Evolutionary conservation across 2,113 vertebrate species (phyloP), one percentile per base, ranked within the genome.

Genomic region (Bucco capensis): DNA sequence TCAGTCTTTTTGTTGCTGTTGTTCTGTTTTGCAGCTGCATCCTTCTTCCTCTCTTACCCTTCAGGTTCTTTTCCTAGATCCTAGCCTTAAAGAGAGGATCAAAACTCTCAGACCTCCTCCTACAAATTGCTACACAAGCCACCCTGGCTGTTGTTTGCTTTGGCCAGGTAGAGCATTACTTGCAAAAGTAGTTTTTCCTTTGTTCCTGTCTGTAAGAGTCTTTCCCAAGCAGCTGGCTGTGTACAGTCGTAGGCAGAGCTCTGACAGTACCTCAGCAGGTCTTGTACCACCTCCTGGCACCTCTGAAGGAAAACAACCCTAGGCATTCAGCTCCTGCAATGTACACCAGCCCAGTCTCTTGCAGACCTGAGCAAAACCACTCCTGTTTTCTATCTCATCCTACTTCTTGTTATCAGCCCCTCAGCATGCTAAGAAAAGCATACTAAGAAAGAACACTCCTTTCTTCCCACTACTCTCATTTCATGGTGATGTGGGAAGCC

Each of bases 191-290:
- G 38, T 70, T 96, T 92, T 92, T 73, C 86, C 69, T 73, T 83
- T 80, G 38, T 76, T 93, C 72, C 83, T 77, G 58, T 72, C 76
- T 77, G 60, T 73, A 88, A 74, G 22, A 83, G 28, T 88, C 73
- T 96, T 96, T 95, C 93, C 83, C 84, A 96, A 95, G 81, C 90
- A 81, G 60, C 37, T 92, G 87, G 81, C 71, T 50, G 25, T 58
- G 51, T 81, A 74, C 65, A 81, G 84, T 89, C 33, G 23, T 93
- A 90, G 92, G 89, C 89, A 95, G 91, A 81, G 64, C 38, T 93
- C 61, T 92, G 84, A 88, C 46, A 86, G 51, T 49, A 60, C 46
- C 19, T 21, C 60, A 37, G 51, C 40, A 77, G 58, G 53, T 85
- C 47, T 85, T 58, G 53, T 92, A 86, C 76, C 72, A 70, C 46